These are phyloP conservation scores for Drosophila stalkeri DNA, from an alignment of 2,888 invertebrate species.

Conservation along the genomic window DNA sequence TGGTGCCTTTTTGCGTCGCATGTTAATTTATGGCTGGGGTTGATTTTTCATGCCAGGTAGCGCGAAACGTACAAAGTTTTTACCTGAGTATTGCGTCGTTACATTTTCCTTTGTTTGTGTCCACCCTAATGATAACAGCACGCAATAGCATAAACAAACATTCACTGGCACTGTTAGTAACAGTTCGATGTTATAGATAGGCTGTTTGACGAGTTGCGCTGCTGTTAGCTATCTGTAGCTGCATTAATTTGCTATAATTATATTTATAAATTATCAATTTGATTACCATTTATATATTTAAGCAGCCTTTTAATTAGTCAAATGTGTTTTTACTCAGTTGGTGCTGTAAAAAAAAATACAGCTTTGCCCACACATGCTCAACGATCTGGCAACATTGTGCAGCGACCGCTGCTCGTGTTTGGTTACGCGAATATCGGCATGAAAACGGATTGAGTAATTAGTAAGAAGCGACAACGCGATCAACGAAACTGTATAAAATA, in stretches of 20 bases:
- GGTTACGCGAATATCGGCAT: slow-evolving; percentile 68
- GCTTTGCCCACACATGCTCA: slow-evolving; percentile 35
- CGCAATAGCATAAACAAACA: slow-evolving; percentile 23
- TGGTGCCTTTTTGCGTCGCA: slow-evolving; percentile 59
- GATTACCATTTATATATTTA: not conserved
- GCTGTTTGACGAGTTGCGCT: not conserved
- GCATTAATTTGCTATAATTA: not conserved
- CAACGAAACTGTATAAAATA: slow-evolving; percentile 40
- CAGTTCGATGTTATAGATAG: slow-evolving; percentile 23
- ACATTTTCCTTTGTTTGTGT: slow-evolving; percentile 9
- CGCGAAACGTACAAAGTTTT: slow-evolving; percentile 29
- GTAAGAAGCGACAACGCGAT: slow-evolving; percentile 57
- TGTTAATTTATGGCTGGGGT: slow-evolving; percentile 72
- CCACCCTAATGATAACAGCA: slow-evolving; percentile 46
- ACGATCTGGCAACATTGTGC: slow-evolving; percentile 59
- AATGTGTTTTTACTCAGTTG: slow-evolving; percentile 16
- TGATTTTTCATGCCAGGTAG: slow-evolving; percentile 68
- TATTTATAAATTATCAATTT: not conserved
- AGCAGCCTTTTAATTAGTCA: not conserved
- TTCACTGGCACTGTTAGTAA: slow-evolving; percentile 19
- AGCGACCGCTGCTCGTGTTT: slow-evolving; percentile 47
- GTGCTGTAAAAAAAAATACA: slow-evolving; percentile 28
- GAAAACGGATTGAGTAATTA: slow-evolving; percentile 53
- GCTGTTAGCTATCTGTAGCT: not conserved
- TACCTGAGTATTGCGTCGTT: slow-evolving; percentile 65